Conservation (phyloP, 2,888 invertebrate genomes). For the Andrena chrysosceles region DNA sequence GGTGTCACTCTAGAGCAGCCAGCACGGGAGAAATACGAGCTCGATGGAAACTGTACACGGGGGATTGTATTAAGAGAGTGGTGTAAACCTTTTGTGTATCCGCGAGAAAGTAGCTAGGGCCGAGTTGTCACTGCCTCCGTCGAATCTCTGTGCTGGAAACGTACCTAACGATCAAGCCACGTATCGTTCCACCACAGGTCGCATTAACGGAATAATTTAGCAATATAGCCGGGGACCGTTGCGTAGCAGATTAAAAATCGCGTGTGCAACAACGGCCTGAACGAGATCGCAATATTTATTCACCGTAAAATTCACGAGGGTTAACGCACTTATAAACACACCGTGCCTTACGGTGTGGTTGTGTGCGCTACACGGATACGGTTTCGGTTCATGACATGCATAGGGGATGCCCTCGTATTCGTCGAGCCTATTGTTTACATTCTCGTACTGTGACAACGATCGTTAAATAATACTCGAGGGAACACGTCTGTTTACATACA, state of each 20-base stretch:
- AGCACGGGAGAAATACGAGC: slow-evolving; percentile 41
- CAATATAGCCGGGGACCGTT: slow-evolving; percentile 10
- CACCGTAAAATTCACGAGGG: slow-evolving; percentile 34
- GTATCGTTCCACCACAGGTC: neutral
- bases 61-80: slow-evolving; percentile 47
- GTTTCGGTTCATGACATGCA: slow-evolving; percentile 45
- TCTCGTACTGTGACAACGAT: slow-evolving; percentile 19
- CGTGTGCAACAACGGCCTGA: neutral
- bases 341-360: neutral
- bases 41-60: slow-evolving; percentile 50
- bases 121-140: neutral
- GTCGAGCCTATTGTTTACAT: slow-evolving; percentile 55
- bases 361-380: slow-evolving; percentile 30
- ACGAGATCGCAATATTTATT: slow-evolving; percentile 17
- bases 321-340: slow-evolving; percentile 47
- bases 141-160: neutral
- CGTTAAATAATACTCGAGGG: slow-evolving; percentile 19
- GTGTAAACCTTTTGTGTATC: slow-evolving; percentile 36
- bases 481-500: slow-evolving; percentile 12
- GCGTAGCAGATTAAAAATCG: slow-evolving; percentile 14
- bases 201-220: slow-evolving; percentile 6
- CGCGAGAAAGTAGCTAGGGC: slow-evolving; percentile 7
- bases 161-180: neutral
- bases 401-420: slow-evolving; percentile 22
- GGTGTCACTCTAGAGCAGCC: slow-evolving; percentile 40